Conservation (phyloP, 2,888 invertebrate species). For the Lithophane semibrunnea region DNA sequence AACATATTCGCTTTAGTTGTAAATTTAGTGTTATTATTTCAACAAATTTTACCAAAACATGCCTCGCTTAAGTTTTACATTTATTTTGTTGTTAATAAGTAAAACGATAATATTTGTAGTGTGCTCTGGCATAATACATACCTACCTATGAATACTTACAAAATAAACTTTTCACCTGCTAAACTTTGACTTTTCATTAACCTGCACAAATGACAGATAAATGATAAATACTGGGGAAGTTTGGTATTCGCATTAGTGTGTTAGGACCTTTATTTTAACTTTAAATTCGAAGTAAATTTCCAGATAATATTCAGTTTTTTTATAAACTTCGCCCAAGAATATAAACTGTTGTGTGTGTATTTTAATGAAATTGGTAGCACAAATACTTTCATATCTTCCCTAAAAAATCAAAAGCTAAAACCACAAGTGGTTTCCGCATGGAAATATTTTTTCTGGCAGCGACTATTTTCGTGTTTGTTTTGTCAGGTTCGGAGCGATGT, state of each 20-base stretch:
- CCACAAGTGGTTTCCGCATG: conserved; percentile 58
- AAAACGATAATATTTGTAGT: conserved; percentile 80
- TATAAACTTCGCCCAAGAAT: not conserved
- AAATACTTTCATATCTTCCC: not conserved
- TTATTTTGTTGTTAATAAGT: conserved; percentile 83
- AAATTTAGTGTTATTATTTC: conserved; percentile 82
- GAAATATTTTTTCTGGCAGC: conserved; percentile 73
- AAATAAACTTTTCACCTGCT: conserved; percentile 87
- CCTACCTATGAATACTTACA: conserved; percentile 74
- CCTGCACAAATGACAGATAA: not conserved
- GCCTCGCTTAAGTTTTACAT: conserved; percentile 89
- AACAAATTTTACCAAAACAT: conserved; percentile 89
- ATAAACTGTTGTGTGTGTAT: not conserved
- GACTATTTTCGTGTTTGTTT: conserved; percentile 85
- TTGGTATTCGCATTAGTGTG: not conserved
- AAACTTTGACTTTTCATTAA: conserved; percentile 56
- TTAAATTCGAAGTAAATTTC: not conserved
- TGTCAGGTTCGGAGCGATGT: conserved; percentile 82
- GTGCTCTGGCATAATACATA: conserved; percentile 88
- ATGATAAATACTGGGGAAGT: not conserved
- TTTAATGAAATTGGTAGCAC: not conserved
- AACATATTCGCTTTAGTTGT: conserved; percentile 72
- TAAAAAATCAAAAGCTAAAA: conserved; percentile 36
- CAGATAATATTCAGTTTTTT: not conserved
- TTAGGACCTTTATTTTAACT: not conserved